Percentiles rank a stretch among this genome's conserved stretches.
Evolutionary conservation across 2,888 invertebrate genomes (phyloP).

Genomic region (Coleophora flavipennella): DNA sequence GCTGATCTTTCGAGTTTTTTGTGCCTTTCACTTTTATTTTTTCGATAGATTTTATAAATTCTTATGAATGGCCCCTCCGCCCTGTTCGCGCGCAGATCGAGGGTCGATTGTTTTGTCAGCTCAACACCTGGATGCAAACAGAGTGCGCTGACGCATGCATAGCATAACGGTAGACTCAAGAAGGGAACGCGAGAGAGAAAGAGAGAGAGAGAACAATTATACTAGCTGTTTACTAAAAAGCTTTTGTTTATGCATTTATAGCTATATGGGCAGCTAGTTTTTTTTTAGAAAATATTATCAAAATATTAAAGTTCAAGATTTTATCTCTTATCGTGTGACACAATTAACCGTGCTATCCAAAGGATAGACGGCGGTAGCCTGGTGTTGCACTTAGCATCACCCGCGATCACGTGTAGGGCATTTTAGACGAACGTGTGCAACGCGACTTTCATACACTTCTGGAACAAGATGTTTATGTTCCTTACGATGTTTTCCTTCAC

Average conservation of each 20-base stretch:
- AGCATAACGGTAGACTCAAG: slow-evolving; percentile 42
- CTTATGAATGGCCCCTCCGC: slow-evolving; percentile 61
- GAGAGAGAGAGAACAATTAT: slow-evolving; percentile 3
- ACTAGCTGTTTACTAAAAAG: slow-evolving; percentile 2
- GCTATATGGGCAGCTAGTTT: neutral
- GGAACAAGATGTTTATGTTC: no score
- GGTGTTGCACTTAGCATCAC: no score
- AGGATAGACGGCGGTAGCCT: no score
- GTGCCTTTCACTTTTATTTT: slow-evolving; percentile 48
- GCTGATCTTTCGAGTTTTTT: slow-evolving; percentile 33
- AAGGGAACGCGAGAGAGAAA: slow-evolving; percentile 29
- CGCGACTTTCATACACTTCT: no score
- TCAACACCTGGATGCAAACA: slow-evolving; percentile 67
- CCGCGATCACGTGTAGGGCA: no score
- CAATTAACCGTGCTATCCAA: no score
- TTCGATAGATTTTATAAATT: slow-evolving; percentile 53
- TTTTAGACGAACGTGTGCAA: no score
- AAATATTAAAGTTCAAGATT: no score
- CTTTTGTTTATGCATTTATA: neutral
- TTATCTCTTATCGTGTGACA: no score
- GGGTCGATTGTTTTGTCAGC: slow-evolving; percentile 69
- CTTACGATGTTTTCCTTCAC: no score
- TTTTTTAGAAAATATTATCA: no score
- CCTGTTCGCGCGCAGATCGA: slow-evolving; percentile 48
- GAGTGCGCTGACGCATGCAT: slow-evolving; percentile 40